Conservation (phyloP, 2,797 vertebrate genomes). For the Hafferia zeledoni region DNA sequence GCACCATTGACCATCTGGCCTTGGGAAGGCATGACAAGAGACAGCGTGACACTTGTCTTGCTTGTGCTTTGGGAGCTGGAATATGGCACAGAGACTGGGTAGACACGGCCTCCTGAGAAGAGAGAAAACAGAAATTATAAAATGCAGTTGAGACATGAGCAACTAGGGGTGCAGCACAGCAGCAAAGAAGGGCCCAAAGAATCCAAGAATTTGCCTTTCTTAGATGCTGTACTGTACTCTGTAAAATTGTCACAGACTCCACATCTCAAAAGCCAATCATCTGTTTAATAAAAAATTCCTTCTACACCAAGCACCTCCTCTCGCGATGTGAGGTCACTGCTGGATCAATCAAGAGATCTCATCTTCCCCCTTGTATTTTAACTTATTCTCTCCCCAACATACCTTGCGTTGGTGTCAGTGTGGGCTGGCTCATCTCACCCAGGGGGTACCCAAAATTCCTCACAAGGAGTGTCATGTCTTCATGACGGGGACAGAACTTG, state of each 20-base stretch:
- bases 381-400: neutral
- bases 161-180: neutral
- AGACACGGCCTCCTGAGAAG: slow-evolving; percentile 88
- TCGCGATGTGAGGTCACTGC: neutral
- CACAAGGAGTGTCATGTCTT: slow-evolving; percentile 97
- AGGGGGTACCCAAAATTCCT: slow-evolving; percentile 90
- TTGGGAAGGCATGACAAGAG: slow-evolving; percentile 96
- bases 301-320: neutral
- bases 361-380: neutral
- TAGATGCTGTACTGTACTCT: neutral
- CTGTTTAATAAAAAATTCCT: neutral
- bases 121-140: neutral
- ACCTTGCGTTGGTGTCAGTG: slow-evolving; percentile 73
- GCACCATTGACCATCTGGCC: slow-evolving; percentile 95
- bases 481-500: slow-evolving; percentile 86
- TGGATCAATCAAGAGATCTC: neutral
- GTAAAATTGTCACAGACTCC: neutral
- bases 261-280: neutral
- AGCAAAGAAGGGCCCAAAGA: neutral
- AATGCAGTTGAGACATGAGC: neutral
- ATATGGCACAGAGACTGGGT: slow-evolving; percentile 95
- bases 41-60: slow-evolving; percentile 97
- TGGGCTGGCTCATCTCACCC: slow-evolving; percentile 81
- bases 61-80: slow-evolving; percentile 94
- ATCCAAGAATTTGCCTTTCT: neutral